Evolutionary conservation across 2,113 vertebrate genomes (phyloP).

Genomic region (Macroglossus sobrinus): DNA sequence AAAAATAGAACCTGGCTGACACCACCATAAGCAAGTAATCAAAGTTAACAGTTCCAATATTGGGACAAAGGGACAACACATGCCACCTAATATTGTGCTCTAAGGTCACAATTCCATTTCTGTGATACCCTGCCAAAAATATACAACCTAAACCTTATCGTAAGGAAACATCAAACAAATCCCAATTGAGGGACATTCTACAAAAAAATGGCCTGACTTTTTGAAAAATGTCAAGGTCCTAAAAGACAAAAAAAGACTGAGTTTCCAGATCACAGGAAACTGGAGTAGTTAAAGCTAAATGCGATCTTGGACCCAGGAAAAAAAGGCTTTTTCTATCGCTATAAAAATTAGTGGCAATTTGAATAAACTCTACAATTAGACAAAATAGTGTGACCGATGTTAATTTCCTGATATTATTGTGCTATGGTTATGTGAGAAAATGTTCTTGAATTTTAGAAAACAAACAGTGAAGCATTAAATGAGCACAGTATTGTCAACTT

Average conservation of each 20-base stretch:
- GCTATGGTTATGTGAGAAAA: background rate
- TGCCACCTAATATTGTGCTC: background rate
- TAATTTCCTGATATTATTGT: background rate
- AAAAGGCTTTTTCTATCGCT: background rate
- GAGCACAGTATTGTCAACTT: background rate
- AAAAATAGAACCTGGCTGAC: background rate
- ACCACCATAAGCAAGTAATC: background rate
- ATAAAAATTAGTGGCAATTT: background rate
- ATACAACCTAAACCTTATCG: background rate
- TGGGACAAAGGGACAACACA: background rate
- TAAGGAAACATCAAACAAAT: background rate
- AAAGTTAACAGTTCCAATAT: background rate
- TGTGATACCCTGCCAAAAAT: background rate
- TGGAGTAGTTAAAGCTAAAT: background rate
- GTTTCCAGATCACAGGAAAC: background rate
- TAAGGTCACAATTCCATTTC: background rate
- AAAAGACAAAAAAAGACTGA: background rate
- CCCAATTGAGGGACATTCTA: background rate
- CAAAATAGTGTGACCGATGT: background rate
- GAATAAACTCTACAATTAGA: background rate
- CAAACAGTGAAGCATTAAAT: background rate
- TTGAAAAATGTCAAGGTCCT: constrained; percentile 30
- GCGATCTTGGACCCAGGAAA: background rate
- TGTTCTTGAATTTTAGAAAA: background rate
- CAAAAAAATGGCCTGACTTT: background rate